Percentiles rank a stretch among this genome's conserved stretches.
Conservation (phyloP, 2,888 invertebrate species). For the Sphaerophoria taeniata region DNA sequence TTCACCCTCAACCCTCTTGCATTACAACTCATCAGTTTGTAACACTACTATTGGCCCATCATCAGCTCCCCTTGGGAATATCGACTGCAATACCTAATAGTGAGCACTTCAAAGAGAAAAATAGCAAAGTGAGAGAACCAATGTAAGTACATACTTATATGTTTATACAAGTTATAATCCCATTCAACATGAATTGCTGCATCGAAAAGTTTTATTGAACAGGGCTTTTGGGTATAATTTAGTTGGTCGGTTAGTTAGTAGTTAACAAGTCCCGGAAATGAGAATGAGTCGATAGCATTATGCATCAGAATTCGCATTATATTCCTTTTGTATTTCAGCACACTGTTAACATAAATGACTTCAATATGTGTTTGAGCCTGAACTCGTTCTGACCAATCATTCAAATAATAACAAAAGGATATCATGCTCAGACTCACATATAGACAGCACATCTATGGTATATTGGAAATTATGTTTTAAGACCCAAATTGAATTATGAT, state of each 20-base stretch:
- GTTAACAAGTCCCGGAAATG: conserved; percentile 33
- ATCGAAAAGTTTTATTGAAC: conserved; percentile 56
- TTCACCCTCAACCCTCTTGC: neutral
- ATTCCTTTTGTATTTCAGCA: neutral
- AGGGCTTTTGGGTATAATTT: conserved; percentile 59
- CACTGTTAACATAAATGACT: conserved; percentile 4
- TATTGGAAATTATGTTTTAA: conserved; percentile 51
- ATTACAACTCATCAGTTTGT: conserved; percentile 8
- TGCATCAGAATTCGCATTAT: neutral
- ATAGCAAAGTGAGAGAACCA: too few species aligned
- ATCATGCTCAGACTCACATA: neutral
- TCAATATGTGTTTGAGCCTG: neutral
- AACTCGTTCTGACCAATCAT: conserved; percentile 8
- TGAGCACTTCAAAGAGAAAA: neutral
- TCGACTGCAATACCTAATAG: neutral
- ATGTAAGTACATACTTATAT: too few species aligned
- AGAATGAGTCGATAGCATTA: conserved; percentile 15
- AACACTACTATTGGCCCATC: conserved; percentile 6
- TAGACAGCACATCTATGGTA: conserved; percentile 8
- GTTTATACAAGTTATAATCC: neutral
- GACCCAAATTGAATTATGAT: conserved; percentile 62
- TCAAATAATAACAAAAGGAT: conserved; percentile 11
- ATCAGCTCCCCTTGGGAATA: conserved; percentile 15
- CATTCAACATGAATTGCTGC: conserved; percentile 37
- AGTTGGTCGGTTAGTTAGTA: conserved; percentile 52